Evolutionary conservation across 2,113 vertebrate species (phyloP).

Genomic region (Rousettus leschenaultii): DNA sequence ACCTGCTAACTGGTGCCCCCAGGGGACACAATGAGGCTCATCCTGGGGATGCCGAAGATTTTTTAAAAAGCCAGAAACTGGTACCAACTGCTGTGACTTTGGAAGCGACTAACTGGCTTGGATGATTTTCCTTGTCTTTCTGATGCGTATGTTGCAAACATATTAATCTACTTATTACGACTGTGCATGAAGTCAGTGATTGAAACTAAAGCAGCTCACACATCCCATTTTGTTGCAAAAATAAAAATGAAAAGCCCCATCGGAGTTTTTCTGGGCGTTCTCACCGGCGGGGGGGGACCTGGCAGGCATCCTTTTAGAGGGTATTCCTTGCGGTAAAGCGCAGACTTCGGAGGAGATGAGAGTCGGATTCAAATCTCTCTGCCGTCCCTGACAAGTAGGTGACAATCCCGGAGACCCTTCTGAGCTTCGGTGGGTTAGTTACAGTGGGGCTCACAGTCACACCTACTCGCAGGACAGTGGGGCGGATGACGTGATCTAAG

Average conservation of each 20-base stretch:
- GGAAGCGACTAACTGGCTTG: not conserved
- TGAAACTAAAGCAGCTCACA: not conserved
- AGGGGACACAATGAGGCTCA: not conserved
- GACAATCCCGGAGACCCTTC: not conserved
- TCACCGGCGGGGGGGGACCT: too few species aligned
- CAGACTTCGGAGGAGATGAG: not conserved
- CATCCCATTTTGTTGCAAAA: not conserved
- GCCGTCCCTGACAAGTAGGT: not conserved
- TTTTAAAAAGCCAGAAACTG: not conserved
- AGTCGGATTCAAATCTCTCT: not conserved
- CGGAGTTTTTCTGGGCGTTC: not conserved
- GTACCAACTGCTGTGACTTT: not conserved
- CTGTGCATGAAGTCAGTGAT: too few species aligned
- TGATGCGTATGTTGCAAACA: not conserved
- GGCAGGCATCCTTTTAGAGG: not conserved
- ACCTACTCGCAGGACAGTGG: rapidly evolving
- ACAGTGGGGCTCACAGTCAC: too few species aligned
- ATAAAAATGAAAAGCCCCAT: too few species aligned
- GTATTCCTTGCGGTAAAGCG: not conserved
- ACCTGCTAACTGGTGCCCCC: not conserved
- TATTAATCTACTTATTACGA: too few species aligned
- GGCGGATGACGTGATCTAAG: rapidly evolving
- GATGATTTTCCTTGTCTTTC: not conserved
- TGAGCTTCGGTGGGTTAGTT: not conserved
- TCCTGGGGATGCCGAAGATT: not conserved